A percentile compares a stretch with the other conserved stretches of the same genome.
Conservation (phyloP, 1,140 invertebrate genomes). For the Drosophila cardini region DNA sequence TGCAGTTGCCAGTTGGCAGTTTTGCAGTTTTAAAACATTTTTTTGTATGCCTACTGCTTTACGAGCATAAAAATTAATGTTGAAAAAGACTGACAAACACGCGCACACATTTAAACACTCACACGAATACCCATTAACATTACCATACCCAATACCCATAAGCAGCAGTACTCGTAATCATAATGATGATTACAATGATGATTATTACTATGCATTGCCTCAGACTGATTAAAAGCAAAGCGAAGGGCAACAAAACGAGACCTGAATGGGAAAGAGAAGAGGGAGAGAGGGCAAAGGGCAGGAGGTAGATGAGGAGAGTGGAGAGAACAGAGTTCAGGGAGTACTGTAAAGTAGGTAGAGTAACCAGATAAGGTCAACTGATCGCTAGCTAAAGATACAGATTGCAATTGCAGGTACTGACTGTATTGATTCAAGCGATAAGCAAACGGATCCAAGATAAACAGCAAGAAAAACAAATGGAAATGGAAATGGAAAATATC, state of each 20-base stretch:
- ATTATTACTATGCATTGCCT: conserved; percentile 64
- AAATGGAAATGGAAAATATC: conserved; percentile 37
- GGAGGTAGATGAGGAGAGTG: neutral
- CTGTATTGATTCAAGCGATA: conserved; percentile 18
- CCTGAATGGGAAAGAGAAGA: neutral
- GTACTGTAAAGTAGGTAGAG: neutral
- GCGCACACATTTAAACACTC: neutral
- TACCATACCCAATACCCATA: neutral
- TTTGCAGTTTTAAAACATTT: conserved; percentile 18
- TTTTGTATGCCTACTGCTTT: conserved; percentile 53
- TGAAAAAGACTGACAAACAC: conserved; percentile 14
- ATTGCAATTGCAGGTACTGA: conserved; percentile 19
- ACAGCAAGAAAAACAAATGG: neutral
- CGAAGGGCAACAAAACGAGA: conserved; percentile 26
- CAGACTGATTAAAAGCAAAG: conserved; percentile 69
- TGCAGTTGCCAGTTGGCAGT: conserved; percentile 48
- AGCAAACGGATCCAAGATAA: neutral
- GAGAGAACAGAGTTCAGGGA: neutral
- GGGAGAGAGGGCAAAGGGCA: neutral
- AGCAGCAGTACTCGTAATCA: conserved; percentile 8
- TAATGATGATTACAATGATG: conserved; percentile 50
- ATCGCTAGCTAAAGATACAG: conserved; percentile 32
- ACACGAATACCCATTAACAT: neutral
- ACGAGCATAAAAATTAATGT: conserved; percentile 66
- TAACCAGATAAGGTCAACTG: conserved; percentile 40